phyloP scores from a whole-genome alignment of 2,888 invertebrate species.

The Pachydiplax longipennis region DNA sequence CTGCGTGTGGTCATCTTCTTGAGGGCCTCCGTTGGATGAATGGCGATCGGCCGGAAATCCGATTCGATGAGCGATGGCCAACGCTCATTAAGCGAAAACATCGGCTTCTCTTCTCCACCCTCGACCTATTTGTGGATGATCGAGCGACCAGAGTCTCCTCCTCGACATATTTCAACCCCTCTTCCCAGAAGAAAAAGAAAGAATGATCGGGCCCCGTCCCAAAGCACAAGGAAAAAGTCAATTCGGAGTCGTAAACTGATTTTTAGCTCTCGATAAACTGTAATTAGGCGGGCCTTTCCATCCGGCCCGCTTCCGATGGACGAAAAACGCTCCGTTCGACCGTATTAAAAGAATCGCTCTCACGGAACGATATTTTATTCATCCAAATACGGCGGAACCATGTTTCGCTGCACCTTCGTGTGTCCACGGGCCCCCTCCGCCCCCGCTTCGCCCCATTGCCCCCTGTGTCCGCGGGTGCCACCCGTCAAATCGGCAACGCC shows the following conservation, averaged over 20 bases:
- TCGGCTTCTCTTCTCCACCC: neutral
- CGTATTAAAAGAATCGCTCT: conserved; percentile 32
- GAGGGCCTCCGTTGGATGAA: neutral
- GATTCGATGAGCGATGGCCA: conserved; percentile 31
- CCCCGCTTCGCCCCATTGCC: neutral
- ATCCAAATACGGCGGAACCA: conserved; percentile 39
- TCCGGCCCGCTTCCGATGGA: neutral
- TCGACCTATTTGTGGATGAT: conserved; percentile 27
- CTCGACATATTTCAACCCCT: neutral
- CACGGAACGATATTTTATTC: conserved; percentile 33
- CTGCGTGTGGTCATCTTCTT: no score
- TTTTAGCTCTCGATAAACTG: conserved; percentile 27
- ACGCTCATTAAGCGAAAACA: conserved; percentile 24
- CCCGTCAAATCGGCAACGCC: conserved; percentile 4
- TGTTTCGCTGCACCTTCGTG: conserved; percentile 32
- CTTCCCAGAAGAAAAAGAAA: no score
- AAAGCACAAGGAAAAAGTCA: no score
- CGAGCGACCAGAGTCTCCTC: neutral
- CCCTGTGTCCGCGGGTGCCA: neutral
- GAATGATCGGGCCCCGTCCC: no score
- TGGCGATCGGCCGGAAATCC: conserved; percentile 28
- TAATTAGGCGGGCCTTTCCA: neutral
- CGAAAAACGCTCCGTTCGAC: neutral
- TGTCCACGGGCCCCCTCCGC: neutral
- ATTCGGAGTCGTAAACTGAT: conserved; percentile 5